phyloP scores from a whole-genome alignment of 2,797 vertebrate genomes.

The Hoplostethus mediterraneus region DNA sequence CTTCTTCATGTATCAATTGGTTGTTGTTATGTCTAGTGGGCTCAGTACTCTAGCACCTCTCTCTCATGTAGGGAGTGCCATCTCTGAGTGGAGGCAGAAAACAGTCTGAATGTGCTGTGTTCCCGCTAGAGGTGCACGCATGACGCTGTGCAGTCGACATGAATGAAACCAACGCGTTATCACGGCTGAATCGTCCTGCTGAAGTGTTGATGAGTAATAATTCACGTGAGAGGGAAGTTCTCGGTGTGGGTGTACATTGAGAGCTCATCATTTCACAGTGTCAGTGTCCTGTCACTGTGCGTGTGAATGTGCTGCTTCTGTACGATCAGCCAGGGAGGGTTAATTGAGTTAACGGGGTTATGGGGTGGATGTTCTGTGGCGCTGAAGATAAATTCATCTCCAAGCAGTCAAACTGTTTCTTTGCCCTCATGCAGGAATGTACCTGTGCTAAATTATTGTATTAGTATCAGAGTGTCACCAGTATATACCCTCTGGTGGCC shows the following conservation, averaged over 20 bases:
- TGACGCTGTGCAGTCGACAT: not conserved
- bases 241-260: not conserved
- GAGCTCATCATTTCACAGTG: not conserved
- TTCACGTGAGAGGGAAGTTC: not conserved
- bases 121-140: not conserved
- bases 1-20: conserved; percentile 1
- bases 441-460: not conserved
- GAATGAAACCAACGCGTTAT: not conserved
- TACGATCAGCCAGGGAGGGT: not conserved
- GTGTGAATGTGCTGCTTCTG: not conserved
- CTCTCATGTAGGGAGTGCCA: too few relatives aligned
- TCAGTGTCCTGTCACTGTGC: not conserved
- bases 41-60: not conserved
- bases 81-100: not conserved
- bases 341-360: not conserved
- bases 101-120: not conserved
- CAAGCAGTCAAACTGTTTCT: not conserved
- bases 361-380: too few relatives aligned
- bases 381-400: not conserved
- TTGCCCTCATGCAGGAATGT: not conserved
- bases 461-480: not conserved
- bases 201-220: conserved; percentile 1
- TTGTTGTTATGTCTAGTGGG: not conserved
- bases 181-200: not conserved
- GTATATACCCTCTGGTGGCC: too few relatives aligned